Base-by-base conservation (phyloP, 2,888 invertebrate genomes). In the Lomographa bimaculata region DNA sequence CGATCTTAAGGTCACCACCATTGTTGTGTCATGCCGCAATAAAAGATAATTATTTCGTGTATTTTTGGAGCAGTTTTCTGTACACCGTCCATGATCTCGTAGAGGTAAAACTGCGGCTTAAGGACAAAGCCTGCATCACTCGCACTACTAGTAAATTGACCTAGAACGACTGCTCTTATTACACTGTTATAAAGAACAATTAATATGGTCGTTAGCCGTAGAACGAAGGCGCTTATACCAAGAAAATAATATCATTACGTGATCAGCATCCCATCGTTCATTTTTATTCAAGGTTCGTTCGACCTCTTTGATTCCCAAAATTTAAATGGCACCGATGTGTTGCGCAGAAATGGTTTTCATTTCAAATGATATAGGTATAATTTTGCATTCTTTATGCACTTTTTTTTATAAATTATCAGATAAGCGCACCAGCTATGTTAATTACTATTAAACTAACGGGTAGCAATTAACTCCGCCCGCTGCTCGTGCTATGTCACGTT, bases 31-130 rank as follows among this genome's bases (percentile, higher is more conserved):
- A 74, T 70, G 77, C 66, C 53, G 72, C 70, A 72, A 72, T 79
- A 81, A 77, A 77, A 81, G 72, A 80, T 81, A 75, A 83, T 76
- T 64, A 76, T 76, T 79, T 78, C 71, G 76, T 82, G 72, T 77
- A 71, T 84, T 84, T n/a, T 81, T 78, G 73, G 79, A 78, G 76
- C 74, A 78, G 80, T 81, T 79, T 76, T 63, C 64, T 64, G 61
- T 49, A 55, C 62, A 64, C 75, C 73, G 75, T 78, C 77, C 70
- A 79, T 78, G 64, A 56, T 48, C 50, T 52, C 34, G 42, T 46
- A 53, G 41, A 46, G 35, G 42, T 40, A n/a, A n/a, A n/a, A n/a
- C n/a, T n/a, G n/a, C 40, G 43, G 27, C 41, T 32, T 52, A 49
- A 38, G 47, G 48, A 46, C 46, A 41, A 20, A 19, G 29, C 9